Percentiles rank a stretch among this genome's conserved stretches.
These are phyloP conservation scores for Petrolisthes manimaculis DNA, from an alignment of 2,888 invertebrate species.

Conservation along the genomic window DNA sequence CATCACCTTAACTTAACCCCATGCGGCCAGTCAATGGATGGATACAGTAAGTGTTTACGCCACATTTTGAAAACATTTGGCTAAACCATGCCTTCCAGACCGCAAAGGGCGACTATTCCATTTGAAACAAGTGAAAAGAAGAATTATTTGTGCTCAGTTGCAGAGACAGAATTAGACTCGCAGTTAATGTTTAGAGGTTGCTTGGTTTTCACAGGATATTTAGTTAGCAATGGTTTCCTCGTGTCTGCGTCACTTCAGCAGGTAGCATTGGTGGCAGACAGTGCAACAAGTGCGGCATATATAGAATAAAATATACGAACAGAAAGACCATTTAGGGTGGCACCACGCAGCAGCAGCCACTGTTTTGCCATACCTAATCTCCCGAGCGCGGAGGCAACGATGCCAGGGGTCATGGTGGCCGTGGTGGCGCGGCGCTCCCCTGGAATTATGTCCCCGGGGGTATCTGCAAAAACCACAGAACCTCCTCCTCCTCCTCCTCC, in stretches of 20 bases:
- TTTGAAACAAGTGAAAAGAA: conserved; percentile 1
- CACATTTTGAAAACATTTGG: background rate
- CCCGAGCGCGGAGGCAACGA: conserved; percentile 44
- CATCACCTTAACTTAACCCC: background rate
- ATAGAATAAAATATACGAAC: background rate
- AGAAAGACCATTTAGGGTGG: background rate
- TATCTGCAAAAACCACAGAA: conserved; percentile 10
- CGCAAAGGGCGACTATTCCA: background rate
- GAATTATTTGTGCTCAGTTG: conserved; percentile 12
- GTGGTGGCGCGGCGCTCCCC: background rate
- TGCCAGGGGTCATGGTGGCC: conserved; percentile 43
- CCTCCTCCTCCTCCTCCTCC: conserved; percentile 21
- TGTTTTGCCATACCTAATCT: conserved; percentile 44
- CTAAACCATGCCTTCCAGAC: background rate
- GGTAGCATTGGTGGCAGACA: background rate
- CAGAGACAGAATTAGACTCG: background rate
- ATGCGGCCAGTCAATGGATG: background rate
- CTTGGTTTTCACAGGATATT: background rate
- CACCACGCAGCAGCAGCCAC: background rate
- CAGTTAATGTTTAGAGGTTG: background rate
- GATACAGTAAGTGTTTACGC: background rate
- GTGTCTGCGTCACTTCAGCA: background rate
- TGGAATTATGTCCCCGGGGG: conserved; percentile 1
- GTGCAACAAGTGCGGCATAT: conserved; percentile 4
- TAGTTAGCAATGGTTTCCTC: background rate